A percentile compares a stretch with the other conserved stretches of the same genome.
phyloP scores from a whole-genome alignment of 1,140 invertebrate genomes.

The Polypedilum vanderplanki region DNA sequence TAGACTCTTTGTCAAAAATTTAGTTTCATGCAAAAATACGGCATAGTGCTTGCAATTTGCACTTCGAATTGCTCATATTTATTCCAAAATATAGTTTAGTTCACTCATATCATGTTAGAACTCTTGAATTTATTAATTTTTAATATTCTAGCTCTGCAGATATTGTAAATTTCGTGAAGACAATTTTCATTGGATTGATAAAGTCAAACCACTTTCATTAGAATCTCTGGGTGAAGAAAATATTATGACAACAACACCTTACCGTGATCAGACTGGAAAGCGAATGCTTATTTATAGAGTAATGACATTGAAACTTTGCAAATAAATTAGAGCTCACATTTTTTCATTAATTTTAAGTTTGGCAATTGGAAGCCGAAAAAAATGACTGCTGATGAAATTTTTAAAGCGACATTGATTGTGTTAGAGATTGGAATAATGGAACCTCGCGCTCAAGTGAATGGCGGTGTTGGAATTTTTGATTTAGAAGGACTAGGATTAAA shows the following conservation, averaged over 20 bases:
- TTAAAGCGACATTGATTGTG: conserved; percentile 61
- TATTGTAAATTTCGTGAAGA: conserved; percentile 69
- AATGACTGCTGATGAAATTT: conserved; percentile 59
- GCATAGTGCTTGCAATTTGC: no score
- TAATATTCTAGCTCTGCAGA: conserved; percentile 57
- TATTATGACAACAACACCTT: conserved; percentile 63
- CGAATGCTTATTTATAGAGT: conserved; percentile 58
- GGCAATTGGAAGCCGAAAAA: conserved; percentile 66
- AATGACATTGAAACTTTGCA: conserved; percentile 46
- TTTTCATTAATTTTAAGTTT: conserved; percentile 40
- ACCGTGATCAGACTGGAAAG: conserved; percentile 61
- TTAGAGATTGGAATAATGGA: conserved; percentile 67
- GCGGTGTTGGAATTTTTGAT: conserved; percentile 68
- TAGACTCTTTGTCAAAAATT: no score
- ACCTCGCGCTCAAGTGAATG: conserved; percentile 63
- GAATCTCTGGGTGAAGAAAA: conserved; percentile 60
- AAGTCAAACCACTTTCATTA: conserved; percentile 58
- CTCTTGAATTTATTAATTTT: no score
- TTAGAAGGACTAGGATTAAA: conserved; percentile 58
- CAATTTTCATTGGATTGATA: conserved; percentile 59
- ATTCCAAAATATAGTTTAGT: no score
- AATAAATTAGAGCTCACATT: conserved; percentile 33
- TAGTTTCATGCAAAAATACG: no score
- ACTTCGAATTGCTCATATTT: no score
- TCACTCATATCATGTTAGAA: no score